Conservation (phyloP, 2,797 vertebrate species). For the Aulostomus chinensis region DNA sequence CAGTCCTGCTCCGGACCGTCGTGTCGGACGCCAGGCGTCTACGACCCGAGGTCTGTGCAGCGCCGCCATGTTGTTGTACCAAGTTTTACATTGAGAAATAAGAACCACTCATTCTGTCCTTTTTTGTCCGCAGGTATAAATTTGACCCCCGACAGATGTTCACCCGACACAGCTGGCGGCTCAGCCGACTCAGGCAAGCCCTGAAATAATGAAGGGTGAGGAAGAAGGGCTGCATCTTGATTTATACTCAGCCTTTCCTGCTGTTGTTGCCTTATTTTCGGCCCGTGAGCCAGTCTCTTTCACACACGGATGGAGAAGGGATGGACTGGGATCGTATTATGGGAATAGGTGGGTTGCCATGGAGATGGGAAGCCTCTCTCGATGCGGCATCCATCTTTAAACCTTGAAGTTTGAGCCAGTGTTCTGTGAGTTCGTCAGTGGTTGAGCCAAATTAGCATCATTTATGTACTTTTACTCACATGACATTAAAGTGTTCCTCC, state of each 20-base stretch:
- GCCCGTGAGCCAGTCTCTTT: constrained; percentile 25
- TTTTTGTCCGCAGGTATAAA: constrained; percentile 79
- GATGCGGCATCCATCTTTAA: no score
- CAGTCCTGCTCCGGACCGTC: constrained; percentile 91
- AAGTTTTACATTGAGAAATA: no score
- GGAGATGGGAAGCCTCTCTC: constrained; percentile 29
- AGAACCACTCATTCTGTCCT: no score
- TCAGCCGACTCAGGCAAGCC: constrained; percentile 74
- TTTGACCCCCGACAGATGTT: constrained; percentile 94
- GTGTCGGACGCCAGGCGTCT: constrained; percentile 90
- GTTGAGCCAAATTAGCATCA: constrained; percentile 5
- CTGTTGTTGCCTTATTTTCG: constrained; percentile 53
- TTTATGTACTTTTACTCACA: no score
- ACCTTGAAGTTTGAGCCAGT: no score
- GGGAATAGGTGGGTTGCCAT: constrained; percentile 30
- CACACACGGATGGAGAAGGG: constrained; percentile 22
- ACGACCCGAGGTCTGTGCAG: constrained; percentile 81
- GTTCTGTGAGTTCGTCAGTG: no score
- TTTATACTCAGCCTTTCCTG: constrained; percentile 38
- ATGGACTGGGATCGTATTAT: constrained; percentile 18
- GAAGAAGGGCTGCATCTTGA: constrained; percentile 29
- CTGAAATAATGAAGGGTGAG: constrained; percentile 59
- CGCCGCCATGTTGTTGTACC: no score
- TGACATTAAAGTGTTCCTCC: no score
- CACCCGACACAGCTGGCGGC: constrained; percentile 66